A percentile compares a stretch with the other conserved stretches of the same genome.
Conservation (phyloP, 1,140 invertebrate genomes). For the Drosophila sproati region DNA sequence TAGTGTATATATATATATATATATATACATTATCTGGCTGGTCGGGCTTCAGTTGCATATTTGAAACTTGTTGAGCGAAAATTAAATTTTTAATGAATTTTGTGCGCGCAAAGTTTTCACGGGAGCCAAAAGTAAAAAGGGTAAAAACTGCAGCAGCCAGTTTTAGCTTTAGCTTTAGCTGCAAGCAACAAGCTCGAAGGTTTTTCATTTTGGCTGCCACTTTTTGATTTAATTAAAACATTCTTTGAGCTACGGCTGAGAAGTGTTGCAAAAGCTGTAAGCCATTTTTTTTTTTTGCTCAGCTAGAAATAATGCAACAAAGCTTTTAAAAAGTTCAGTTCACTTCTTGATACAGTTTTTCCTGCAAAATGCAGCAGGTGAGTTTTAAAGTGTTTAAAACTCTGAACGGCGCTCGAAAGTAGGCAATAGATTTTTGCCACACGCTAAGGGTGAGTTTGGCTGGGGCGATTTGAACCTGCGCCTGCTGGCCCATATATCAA, state of each 20-base stretch:
- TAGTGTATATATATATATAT: neutral
- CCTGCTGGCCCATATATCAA: slow-evolving; percentile 46
- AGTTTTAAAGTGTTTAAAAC: slow-evolving; percentile 20
- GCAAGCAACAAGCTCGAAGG: neutral
- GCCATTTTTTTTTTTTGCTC: slow-evolving; percentile 1
- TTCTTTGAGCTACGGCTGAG: slow-evolving; percentile 58
- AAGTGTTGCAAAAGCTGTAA: slow-evolving; percentile 68
- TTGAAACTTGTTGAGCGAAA: slow-evolving; percentile 77
- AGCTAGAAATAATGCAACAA: slow-evolving; percentile 11
- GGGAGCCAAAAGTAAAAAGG: slow-evolving; percentile 23
- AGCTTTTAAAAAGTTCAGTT: slow-evolving; percentile 34
- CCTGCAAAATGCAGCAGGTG: no score
- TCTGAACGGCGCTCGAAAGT: slow-evolving; percentile 36
- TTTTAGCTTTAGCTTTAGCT: slow-evolving; percentile 1
- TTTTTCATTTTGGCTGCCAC: slow-evolving; percentile 26
- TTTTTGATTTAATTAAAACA: slow-evolving; percentile 82
- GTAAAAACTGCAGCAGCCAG: slow-evolving; percentile 5
- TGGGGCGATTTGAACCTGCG: neutral
- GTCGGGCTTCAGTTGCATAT: slow-evolving; percentile 41
- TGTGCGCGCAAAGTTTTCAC: slow-evolving; percentile 65
- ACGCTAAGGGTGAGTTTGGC: slow-evolving; percentile 5
- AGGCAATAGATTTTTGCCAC: slow-evolving; percentile 49
- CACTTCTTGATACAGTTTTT: slow-evolving; percentile 10
- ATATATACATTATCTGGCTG: slow-evolving; percentile 8
- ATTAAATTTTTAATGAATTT: slow-evolving; percentile 82